Evolutionary conservation across 2,888 invertebrate genomes (phyloP), one percentile per base, ranked within the genome.

Genomic region (Brachynemurus nebulosus): DNA sequence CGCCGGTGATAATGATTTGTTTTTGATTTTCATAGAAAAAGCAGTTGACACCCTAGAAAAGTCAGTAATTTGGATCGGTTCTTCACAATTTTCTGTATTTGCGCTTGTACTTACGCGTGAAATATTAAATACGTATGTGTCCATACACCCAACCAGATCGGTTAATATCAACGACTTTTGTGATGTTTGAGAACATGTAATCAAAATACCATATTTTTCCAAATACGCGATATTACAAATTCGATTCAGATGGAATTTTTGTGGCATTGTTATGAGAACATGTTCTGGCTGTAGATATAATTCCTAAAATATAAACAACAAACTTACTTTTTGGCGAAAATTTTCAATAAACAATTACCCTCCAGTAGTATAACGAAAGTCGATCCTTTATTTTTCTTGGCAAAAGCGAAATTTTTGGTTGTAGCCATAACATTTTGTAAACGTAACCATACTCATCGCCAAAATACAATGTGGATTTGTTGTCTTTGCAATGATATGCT

Each of bases 291-390:
- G 30, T 30, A 30, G 6, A 6, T 30, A 30, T 11, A 30, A 30
- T 30, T 30, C 30, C 30, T 30, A 30, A 30, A 30, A 30, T 5
- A 3, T n/a, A 30, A 30, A 30, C 12, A 27, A 5, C 5, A n/a
- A 27, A 27, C 3, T n/a, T 27, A n/a, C n/a, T n/a, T n/a, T n/a
- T n/a, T n/a, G n/a, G n/a, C n/a, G n/a, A n/a, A n/a, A n/a, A n/a
- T n/a, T n/a, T n/a, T n/a, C n/a, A n/a, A n/a, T n/a, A n/a, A 43
- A 33, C 11, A 49, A 57, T 60, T 58, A 76, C 77, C 64, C 66
- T 67, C 76, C 76, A 78, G 52, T 71, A 75, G 54, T 72, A 76
- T 36, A 68, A 64, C 48, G 68, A 72, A 42, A 72, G 62, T 49
- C 65, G 65, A 48, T 76, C 76, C 2, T 69, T 63, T 3, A 69